Evolutionary conservation across 2,888 invertebrate genomes (phyloP), one percentile per base, ranked within the genome.

Genomic region (Tipula vernalis): DNA sequence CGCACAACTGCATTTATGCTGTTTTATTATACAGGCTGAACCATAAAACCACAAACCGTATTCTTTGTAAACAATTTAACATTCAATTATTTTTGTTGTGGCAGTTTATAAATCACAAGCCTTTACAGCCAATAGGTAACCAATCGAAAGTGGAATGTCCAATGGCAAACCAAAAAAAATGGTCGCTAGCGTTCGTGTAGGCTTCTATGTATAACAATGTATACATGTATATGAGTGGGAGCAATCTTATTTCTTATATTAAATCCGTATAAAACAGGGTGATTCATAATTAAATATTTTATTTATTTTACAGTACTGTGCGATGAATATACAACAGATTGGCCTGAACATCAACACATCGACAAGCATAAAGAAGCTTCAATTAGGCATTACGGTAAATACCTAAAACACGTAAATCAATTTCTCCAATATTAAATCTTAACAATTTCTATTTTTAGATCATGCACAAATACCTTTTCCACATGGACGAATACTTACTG

Each of bases 401-500:
- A 28, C 10, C 28, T 28, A 28, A 1, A 5, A 44, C 0, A 39
- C 39, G 39, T 28, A 28, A 28, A 39, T 3, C 39, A 39, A 39
- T 39, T 6, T 6, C 6, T 39, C 3, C 39, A 3, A 39, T 39
- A 39, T 39, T 39, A 39, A 39, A 39, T 39, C 39, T 2, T 0
- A 39, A 39, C 28, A 71, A 28, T 15, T 57, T 15, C 5, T 5
- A 6, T 83, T 84, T 84, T 36, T 84, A 84, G 84, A 84, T 0
- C 36, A 84, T n/a, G 5, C 84, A 41, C 84, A 85, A 57, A 51
- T 28, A 86, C 86, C 86, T 15, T 88, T 87, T 15, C 88, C 88
- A 8, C 89, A 89, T 42, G 89, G 89, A 41, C 88, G 90, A 2
- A 89, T 89, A 44, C 89, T 90, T 3, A 90, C 90, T 84, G 91